Evolutionary conservation across 2,113 vertebrate species (phyloP).

Genomic region (Hippopotamus amphibius): DNA sequence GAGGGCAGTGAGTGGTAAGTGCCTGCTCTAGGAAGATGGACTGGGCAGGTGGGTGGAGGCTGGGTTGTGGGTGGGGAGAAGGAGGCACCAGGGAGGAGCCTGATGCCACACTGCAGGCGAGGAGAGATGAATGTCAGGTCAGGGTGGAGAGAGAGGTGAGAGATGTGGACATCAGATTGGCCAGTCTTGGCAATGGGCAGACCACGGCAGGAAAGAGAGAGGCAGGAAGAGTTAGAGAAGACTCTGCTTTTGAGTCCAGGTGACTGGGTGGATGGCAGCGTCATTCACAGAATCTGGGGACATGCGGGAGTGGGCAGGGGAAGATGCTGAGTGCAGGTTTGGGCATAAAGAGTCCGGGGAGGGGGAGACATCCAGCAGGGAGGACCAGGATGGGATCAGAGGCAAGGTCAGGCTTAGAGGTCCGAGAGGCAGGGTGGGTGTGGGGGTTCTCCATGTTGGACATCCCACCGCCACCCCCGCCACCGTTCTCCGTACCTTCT

Average conservation of each 20-base stretch:
- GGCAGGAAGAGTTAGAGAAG: not conserved
- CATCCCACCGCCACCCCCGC: not conserved
- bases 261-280: not conserved
- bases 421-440: not conserved
- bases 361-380: not conserved
- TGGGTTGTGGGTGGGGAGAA: not conserved
- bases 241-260: not conserved
- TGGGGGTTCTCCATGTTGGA: not conserved
- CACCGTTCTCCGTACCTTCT: constrained; percentile 86
- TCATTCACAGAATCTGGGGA: not conserved
- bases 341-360: not conserved
- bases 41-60: not conserved
- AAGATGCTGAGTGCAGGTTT: not conserved
- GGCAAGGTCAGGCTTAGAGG: not conserved
- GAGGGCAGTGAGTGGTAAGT: not conserved
- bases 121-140: not conserved
- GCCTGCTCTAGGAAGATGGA: not conserved
- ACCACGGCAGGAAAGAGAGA: not conserved
- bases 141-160: not conserved
- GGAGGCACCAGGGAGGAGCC: not conserved
- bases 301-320: not conserved
- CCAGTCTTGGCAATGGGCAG: too few species aligned
- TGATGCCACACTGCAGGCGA: rapidly evolving
- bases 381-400: not conserved
- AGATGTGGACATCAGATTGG: not conserved